Evolutionary conservation across 2,797 vertebrate genomes (phyloP).

Genomic region (Falco biarmicus): DNA sequence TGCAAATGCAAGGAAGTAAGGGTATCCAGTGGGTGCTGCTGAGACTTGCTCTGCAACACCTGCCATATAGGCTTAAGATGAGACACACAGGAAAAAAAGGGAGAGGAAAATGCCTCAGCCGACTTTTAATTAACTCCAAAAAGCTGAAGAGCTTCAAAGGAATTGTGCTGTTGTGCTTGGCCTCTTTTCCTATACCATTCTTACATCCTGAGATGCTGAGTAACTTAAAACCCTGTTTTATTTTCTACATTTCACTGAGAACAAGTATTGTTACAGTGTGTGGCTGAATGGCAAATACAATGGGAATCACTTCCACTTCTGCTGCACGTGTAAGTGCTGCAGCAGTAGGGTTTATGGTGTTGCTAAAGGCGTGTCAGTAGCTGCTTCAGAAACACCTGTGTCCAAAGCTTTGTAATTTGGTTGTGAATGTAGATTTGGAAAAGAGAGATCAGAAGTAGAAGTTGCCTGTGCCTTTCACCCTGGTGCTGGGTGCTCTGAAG

Average conservation of each 20-base stretch:
- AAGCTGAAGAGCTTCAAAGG: conserved; percentile 44
- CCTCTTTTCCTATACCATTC: background rate
- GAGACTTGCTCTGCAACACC: conserved; percentile 64
- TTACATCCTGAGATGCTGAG: background rate
- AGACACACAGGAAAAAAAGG: background rate
- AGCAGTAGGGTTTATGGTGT: background rate
- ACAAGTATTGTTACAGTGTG: background rate
- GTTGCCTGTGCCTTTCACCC: background rate
- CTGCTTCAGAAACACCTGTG: background rate
- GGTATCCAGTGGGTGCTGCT: conserved; percentile 57
- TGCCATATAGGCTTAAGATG: conserved; percentile 45
- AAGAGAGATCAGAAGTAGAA: background rate
- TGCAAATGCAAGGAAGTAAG: conserved; percentile 61
- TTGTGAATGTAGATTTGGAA: background rate
- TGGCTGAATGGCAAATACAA: background rate
- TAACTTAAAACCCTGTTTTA: background rate
- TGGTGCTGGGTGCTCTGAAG: background rate
- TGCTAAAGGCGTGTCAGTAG: background rate
- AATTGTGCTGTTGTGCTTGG: background rate
- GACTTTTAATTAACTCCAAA: conserved; percentile 60
- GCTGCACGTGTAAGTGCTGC: background rate
- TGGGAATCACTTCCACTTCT: background rate
- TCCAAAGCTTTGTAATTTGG: background rate
- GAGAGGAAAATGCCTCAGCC: conserved; percentile 15
- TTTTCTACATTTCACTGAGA: background rate